Percentiles rank a stretch among this genome's conserved stretches.
Conservation (phyloP, 2,797 vertebrate species). For the Eulemur rubriventer region DNA sequence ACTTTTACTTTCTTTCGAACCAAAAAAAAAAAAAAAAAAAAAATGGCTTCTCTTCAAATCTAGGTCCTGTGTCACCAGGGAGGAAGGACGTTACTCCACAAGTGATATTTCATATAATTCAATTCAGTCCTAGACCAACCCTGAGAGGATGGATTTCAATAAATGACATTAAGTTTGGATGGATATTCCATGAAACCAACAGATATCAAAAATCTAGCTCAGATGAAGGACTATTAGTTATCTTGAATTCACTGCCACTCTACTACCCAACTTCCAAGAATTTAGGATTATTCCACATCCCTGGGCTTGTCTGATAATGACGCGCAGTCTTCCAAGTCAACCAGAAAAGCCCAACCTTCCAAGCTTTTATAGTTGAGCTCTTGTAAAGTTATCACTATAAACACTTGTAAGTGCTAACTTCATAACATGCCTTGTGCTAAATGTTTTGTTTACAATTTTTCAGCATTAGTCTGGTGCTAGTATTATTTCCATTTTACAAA, state of each 20-base stretch:
- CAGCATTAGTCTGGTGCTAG: neutral
- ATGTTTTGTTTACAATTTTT: neutral
- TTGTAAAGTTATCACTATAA: neutral
- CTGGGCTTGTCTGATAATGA: neutral
- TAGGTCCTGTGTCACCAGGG: no score
- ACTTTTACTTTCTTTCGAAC: conserved; percentile 26
- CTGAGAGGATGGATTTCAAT: neutral
- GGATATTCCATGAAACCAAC: neutral
- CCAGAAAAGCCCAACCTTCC: neutral
- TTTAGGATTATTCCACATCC: neutral
- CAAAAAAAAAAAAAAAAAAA: neutral
- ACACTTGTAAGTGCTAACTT: neutral
- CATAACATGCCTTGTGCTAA: neutral
- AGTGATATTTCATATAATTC: neutral
- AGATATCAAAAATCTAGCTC: neutral
- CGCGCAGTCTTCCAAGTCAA: neutral
- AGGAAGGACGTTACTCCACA: neutral
- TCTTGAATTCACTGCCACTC: neutral
- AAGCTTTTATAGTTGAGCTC: neutral
- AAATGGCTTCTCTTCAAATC: no score
- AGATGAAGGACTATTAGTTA: neutral
- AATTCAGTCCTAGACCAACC: neutral
- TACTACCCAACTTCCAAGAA: neutral
- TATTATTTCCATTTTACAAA: neutral
- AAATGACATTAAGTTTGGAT: neutral